Percentiles rank a stretch among this genome's conserved stretches.
These are phyloP conservation scores for Teinopalpus imperialis DNA, from an alignment of 2,888 invertebrate species.

Conservation along the genomic window DNA sequence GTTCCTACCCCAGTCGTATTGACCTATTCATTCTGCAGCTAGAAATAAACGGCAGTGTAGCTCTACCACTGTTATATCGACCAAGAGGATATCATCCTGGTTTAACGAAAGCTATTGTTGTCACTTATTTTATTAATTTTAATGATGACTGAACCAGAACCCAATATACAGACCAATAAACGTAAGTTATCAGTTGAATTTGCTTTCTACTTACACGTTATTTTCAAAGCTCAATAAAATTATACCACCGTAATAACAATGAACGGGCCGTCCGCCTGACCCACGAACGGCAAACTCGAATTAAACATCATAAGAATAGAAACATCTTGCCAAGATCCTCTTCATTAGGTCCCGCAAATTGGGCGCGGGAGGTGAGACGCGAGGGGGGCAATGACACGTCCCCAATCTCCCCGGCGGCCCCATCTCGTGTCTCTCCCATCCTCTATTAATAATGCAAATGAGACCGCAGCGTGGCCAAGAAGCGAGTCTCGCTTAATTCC, in stretches of 20 bases:
- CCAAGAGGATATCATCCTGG: too few relatives aligned
- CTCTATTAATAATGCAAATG: conserved; percentile 82
- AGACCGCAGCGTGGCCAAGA: conserved; percentile 80
- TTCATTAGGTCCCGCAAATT: conserved; percentile 79
- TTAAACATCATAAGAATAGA: conserved; percentile 80
- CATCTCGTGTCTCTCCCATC: conserved; percentile 53
- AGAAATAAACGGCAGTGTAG: too few relatives aligned
- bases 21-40: too few relatives aligned
- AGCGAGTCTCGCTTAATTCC: conserved; percentile 80
- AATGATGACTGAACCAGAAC: too few relatives aligned
- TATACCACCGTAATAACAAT: conserved; percentile 69
- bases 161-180: too few relatives aligned
- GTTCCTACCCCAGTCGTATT: too few relatives aligned
- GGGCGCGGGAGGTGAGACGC: conserved; percentile 45
- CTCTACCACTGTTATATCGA: too few relatives aligned
- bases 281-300: conserved; percentile 76
- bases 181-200: too few relatives aligned
- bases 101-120: too few relatives aligned
- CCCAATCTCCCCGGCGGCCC: conserved; percentile 36
- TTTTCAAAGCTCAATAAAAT: conserved; percentile 18
- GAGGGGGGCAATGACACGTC: conserved; percentile 68
- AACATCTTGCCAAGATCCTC: conserved; percentile 79
- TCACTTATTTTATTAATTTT: too few relatives aligned
- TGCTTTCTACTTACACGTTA: conserved; percentile 16
- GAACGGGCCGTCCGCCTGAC: conserved; percentile 62